Evolutionary conservation across 2,113 vertebrate species (phyloP), one percentile per base, ranked within the genome.

Genomic region (Vidua macroura): DNA sequence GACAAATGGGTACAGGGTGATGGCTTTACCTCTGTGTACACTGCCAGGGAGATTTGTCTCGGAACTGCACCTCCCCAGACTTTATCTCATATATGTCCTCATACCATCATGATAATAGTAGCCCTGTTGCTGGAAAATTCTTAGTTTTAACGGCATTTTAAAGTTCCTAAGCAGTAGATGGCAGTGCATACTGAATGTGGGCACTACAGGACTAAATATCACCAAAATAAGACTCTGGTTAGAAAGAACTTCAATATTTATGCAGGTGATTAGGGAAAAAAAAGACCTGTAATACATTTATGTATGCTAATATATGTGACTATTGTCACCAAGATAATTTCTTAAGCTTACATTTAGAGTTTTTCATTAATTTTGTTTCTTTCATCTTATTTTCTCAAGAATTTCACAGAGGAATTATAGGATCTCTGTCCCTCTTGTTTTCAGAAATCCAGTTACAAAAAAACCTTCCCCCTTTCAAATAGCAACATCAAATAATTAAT

Each of bases 371-470:
- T 83, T 70, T 92, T 76, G 9, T 52, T 88, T 86, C n/a, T 88
- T 64, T 60, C 14, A 24, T 24, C 20, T 68, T 63, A 41, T 77
- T 80, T 83, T 88, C 56, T 73, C 0, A 0, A 55, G 30, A 72
- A 48, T 91, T 89, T 89, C 10, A 22, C 13, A 75, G 25, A 67
- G 18, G 63, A 78, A 86, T 46, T 62, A 73, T 27, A 77, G 62
- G 62, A 81, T 89, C 74, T 92, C 58, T 83, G 55, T 92, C 85
- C 52, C 59, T 68, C 44, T 68, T 82, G 69, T 92, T 96, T 93
- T 94, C 91, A 94, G 58, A 91, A 96, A 92, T 93, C 75, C 79
- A 69, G 11, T 93, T 97, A 86, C 83, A 94, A 95, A 92, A 96
- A 91, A 60, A 97, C 79, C 66, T 91, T 87, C 70, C 58, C 88